Percentiles rank a stretch among this genome's conserved stretches.
Conservation (phyloP, 2,888 invertebrate genomes). For the Heteromurus nitidus region DNA sequence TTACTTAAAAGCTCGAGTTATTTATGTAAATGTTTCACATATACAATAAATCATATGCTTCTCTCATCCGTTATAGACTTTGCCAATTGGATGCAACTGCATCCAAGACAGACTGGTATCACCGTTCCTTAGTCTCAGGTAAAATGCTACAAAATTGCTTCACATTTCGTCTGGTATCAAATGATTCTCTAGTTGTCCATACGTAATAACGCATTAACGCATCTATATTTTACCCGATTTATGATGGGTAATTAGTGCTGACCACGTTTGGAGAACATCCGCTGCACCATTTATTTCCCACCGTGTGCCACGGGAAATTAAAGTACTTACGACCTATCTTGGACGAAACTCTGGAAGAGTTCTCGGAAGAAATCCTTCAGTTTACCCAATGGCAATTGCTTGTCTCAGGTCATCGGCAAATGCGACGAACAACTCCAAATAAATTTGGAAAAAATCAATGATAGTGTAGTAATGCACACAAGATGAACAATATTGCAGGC, state of each 20-base stretch:
- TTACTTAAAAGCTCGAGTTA: background rate
- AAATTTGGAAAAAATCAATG: conserved; percentile 74
- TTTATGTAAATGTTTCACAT: background rate
- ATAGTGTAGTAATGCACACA: no score
- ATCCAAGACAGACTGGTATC: conserved; percentile 63
- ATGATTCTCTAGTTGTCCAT: background rate
- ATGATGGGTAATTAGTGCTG: no score
- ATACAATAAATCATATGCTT: background rate
- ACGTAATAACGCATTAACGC: background rate
- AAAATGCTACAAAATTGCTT: background rate
- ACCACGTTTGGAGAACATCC: conserved; percentile 87
- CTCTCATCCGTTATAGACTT: conserved; percentile 35
- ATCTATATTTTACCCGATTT: no score
- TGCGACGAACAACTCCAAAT: conserved; percentile 77
- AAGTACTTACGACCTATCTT: conserved; percentile 82
- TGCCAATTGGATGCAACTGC: conserved; percentile 66
- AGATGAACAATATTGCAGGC: no score
- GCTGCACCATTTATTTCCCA: conserved; percentile 88
- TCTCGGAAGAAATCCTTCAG: conserved; percentile 77
- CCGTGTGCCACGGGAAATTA: conserved; percentile 85
- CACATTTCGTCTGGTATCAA: background rate
- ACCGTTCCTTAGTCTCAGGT: conserved; percentile 55
- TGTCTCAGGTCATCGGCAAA: conserved; percentile 82
- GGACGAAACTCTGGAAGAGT: conserved; percentile 76
- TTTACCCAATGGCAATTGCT: conserved; percentile 80